These are phyloP conservation scores for Diuraphis noxia DNA, from an alignment of 1,140 invertebrate genomes.

Conservation along the genomic window DNA sequence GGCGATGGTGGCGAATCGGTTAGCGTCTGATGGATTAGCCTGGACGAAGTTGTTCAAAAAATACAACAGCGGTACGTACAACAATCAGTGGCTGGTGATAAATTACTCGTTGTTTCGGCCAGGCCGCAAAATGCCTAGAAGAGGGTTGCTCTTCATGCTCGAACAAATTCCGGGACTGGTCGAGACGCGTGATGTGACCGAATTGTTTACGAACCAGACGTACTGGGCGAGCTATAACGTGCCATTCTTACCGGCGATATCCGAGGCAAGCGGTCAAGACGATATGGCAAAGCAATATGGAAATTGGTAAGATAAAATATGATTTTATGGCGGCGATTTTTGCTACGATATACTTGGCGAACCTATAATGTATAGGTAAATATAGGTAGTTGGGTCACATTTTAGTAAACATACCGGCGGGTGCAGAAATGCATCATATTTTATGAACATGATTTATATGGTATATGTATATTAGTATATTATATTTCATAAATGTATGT, in stretches of 20 bases:
- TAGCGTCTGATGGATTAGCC: conserved; percentile 70
- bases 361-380: too few relatives aligned
- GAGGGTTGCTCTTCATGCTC: not conserved
- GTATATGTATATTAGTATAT: too few relatives aligned
- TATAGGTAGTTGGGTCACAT: too few relatives aligned
- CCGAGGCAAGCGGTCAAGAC: conserved; percentile 67
- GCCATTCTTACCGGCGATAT: conserved; percentile 70
- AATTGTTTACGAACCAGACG: conserved; percentile 59
- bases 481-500: too few relatives aligned
- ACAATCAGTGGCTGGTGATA: conserved; percentile 77
- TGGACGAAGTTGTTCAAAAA: conserved; percentile 71
- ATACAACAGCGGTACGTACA: conserved; percentile 81
- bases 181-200: conserved; percentile 46
- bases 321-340: not conserved
- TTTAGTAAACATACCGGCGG: not conserved
- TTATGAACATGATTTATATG: not conserved
- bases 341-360: not conserved
- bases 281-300: conserved; percentile 58
- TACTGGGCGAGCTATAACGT: conserved; percentile 80
- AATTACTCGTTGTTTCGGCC: conserved; percentile 32
- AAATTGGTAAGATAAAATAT: not conserved
- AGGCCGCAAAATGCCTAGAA: not conserved
- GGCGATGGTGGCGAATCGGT: conserved; percentile 80
- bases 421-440: not conserved
- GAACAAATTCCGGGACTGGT: conserved; percentile 46